Evolutionary conservation across 2,888 invertebrate genomes (phyloP).

Genomic region (Melinaea menophilus): DNA sequence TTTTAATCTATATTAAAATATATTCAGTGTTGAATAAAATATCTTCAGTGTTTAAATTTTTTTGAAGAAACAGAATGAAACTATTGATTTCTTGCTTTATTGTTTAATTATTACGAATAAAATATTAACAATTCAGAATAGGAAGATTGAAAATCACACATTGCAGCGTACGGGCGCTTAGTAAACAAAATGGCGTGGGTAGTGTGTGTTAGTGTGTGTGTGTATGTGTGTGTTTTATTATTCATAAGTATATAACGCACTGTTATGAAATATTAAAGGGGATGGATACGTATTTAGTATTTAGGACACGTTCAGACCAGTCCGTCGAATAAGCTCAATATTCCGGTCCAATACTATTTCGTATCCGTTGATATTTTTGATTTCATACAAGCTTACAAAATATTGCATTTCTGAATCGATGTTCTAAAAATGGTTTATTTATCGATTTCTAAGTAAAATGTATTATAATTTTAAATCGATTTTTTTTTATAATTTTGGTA

Average conservation of each 20-base stretch:
- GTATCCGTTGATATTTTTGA: conserved; percentile 1
- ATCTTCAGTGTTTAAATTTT: no score
- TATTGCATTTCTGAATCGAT: no score
- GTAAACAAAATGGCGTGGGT: conserved; percentile 24
- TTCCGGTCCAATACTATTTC: conserved; percentile 14
- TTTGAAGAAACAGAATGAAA: no score
- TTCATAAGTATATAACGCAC: conserved; percentile 35
- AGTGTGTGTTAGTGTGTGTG: conserved; percentile 37
- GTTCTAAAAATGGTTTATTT: no score
- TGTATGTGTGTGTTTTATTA: conserved; percentile 30
- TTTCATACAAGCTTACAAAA: no score
- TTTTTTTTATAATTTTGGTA: no score
- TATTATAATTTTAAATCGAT: no score
- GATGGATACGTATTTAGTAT: conserved; percentile 19
- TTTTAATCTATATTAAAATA: no score
- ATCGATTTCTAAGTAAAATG: no score
- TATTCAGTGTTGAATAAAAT: no score
- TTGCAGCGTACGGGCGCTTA: conserved; percentile 35
- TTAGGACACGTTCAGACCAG: conserved; percentile 21
- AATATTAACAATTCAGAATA: conserved; percentile 13
- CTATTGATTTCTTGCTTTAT: no score
- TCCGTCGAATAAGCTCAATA: conserved; percentile 21
- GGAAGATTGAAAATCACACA: conserved; percentile 26
- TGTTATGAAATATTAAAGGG: conserved; percentile 17
- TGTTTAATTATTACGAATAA: no score